A percentile compares a stretch with the other conserved stretches of the same genome.
Conservation (phyloP, 2,888 invertebrate species). For the Scelioninae gen. 1 region DNA sequence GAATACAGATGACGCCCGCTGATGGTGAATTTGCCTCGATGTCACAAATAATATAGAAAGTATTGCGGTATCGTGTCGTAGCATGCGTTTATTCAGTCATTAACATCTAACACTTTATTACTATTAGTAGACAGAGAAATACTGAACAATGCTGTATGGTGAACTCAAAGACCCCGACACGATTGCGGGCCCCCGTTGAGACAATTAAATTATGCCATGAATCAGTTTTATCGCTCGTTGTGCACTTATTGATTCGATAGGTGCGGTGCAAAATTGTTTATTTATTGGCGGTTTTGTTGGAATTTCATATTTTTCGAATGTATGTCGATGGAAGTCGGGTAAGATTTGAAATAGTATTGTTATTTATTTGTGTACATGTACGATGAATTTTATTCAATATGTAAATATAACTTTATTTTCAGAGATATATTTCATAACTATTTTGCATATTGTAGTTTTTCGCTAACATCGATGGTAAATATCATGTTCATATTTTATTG, state of each 20-base stretch:
- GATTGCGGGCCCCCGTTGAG: not conserved
- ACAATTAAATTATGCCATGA: conserved; percentile 13
- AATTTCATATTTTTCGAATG: not conserved
- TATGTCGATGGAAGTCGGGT: no score
- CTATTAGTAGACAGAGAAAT: not conserved
- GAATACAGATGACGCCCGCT: conserved; percentile 32
- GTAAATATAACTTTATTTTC: no score
- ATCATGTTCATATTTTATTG: no score
- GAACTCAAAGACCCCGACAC: conserved; percentile 13
- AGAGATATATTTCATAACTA: no score
- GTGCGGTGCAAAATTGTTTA: conserved; percentile 7
- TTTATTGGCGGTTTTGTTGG: not conserved
- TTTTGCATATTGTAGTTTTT: no score
- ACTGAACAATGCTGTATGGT: conserved; percentile 3
- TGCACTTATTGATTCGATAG: conserved; percentile 17
- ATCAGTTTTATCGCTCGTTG: conserved; percentile 24
- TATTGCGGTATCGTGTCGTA: conserved; percentile 3
- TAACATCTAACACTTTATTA: conserved; percentile 41
- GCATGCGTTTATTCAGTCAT: conserved; percentile 23
- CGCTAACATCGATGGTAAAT: no score
- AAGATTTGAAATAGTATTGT: no score
- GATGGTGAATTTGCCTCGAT: conserved; percentile 28
- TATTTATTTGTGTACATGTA: no score
- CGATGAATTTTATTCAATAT: no score
- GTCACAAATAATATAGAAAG: conserved; percentile 28